phyloP scores from a whole-genome alignment of 2,113 vertebrate genomes.

The Melanerpes aurifrons region DNA sequence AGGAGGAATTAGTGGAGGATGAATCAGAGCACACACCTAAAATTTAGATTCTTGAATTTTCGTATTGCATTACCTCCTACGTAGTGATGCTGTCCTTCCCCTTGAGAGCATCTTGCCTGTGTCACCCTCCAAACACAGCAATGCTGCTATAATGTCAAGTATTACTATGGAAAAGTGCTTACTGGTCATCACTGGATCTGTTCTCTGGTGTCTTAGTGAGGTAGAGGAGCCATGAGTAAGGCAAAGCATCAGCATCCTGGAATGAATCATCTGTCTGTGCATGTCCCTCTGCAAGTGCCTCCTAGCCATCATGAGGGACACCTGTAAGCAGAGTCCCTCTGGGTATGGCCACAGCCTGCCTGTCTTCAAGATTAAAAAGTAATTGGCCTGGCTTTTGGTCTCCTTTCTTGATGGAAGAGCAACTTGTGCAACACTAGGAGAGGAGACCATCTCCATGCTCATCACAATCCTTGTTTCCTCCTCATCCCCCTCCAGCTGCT shows the following conservation, averaged over 20 bases:
- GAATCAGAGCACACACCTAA: background rate
- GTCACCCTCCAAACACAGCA: fast-evolving
- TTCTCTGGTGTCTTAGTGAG: background rate
- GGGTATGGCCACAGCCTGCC: background rate
- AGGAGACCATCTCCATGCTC: background rate
- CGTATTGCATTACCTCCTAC: background rate
- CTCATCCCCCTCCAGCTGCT: background rate
- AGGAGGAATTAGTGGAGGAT: background rate
- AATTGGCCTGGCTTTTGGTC: background rate
- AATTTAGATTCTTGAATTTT: background rate
- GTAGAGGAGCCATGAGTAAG: background rate
- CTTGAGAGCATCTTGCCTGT: background rate
- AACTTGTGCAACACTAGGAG: background rate
- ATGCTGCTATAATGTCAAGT: background rate
- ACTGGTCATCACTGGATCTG: background rate
- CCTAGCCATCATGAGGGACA: fast-evolving
- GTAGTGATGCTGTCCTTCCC: background rate
- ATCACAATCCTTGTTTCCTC: background rate
- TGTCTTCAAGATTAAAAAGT: background rate
- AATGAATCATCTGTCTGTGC: background rate
- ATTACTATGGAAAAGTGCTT: fast-evolving
- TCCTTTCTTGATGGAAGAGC: background rate
- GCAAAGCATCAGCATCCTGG: background rate
- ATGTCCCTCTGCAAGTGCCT: background rate
- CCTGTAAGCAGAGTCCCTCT: background rate